Base-by-base conservation (phyloP, 92 coral and sea anemone genomes). In the Umimayanthus chanpuru region DNA sequence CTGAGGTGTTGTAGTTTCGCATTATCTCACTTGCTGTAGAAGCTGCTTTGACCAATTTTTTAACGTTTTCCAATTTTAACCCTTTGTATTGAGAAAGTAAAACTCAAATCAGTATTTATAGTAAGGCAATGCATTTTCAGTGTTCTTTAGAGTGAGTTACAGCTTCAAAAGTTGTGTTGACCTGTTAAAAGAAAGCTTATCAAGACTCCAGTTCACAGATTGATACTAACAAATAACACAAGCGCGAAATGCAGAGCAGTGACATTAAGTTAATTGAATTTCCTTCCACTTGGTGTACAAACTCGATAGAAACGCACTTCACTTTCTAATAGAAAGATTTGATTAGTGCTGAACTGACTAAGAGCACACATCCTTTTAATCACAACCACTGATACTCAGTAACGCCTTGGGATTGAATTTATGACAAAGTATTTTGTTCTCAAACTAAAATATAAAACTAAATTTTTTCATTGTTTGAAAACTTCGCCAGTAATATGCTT, bases 141-240 rank as follows among this genome's bases (percentile, higher is more conserved):
- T 70, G 75, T 70, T 70, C 36, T 70, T 70, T 23, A 25, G 75
- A 25, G 30, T 3, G 23, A 70, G 36, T 15, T 28, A 29, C 40
- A 10, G 1, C 5, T 75, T 15, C 9, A 74, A 38, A 75, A 75
- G 1, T 41, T 16, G 79, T 21, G 79, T 75, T 6, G 79, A 39
- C 14, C 21, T 75, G 79, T 55, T 75, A 75, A 75, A 75, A 75
- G 79, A 25, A 75, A 75, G 50, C 26, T 75, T 29, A 73, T 32
- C 5, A 76, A 44, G 32, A 76, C 81, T n/a, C 21, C 58, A 76
- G 81, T 76, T 76, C 58, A 41, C 58, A 76, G 16, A 44, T 76
- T 43, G 23, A 15, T 76, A 76, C 61, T 76, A 44, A 76, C 58
- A 76, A 76, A 76, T 73, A 73, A 73, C 68, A 73, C 44, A 73